A percentile compares a stretch with the other conserved stretches of the same genome.
Conservation (phyloP, 2,888 invertebrate species). For the Mongoloraphidia duomilia region DNA sequence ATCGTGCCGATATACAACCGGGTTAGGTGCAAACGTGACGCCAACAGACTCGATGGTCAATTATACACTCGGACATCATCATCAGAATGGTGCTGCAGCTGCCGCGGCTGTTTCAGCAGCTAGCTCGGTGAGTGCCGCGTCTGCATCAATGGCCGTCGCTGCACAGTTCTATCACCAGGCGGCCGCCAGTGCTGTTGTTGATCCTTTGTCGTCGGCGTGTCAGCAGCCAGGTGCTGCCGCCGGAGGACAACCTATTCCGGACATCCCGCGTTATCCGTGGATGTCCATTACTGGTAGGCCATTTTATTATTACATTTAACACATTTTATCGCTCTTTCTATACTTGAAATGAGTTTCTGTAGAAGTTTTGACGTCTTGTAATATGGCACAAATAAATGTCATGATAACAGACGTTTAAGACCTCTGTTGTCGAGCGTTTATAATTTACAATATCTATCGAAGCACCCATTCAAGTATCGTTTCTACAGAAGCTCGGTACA, state of each 20-base stretch:
- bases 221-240: constrained; percentile 48
- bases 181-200: constrained; percentile 60
- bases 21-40: constrained; percentile 44
- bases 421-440: too few species aligned
- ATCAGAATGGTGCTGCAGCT: constrained; percentile 48
- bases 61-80: constrained; percentile 60
- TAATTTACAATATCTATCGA: too few species aligned
- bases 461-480: too few species aligned
- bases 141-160: constrained; percentile 44
- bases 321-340: not conserved
- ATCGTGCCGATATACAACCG: constrained; percentile 66
- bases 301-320: not conserved
- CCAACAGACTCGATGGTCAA: constrained; percentile 66
- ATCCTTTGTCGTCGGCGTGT: constrained; percentile 67
- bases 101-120: constrained; percentile 53
- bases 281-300: constrained; percentile 89
- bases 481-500: too few species aligned
- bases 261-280: constrained; percentile 90
- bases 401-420: constrained; percentile 19
- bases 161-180: constrained; percentile 87
- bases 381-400: constrained; percentile 8
- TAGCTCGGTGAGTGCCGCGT: constrained; percentile 55
- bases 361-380: not conserved
- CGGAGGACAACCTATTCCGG: constrained; percentile 76
- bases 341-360: not conserved